phyloP scores from a whole-genome alignment of 2,113 vertebrate species.

The Hassar affinis region DNA sequence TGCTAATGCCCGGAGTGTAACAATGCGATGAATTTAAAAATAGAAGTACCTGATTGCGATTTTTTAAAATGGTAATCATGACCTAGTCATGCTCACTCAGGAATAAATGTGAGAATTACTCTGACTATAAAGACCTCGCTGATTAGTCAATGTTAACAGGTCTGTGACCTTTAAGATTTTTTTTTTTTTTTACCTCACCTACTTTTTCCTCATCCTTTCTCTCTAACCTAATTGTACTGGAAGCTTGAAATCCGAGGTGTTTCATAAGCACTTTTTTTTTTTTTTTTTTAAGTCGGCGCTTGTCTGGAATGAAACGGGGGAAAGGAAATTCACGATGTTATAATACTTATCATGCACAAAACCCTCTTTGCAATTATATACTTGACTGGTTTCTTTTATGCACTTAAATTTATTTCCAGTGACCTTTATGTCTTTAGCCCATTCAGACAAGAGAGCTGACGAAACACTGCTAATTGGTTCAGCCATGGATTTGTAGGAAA shows the following conservation, averaged over 20 bases:
- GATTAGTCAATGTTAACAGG: constrained; percentile 23
- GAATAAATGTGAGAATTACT: constrained; percentile 24
- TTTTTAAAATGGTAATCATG: constrained; percentile 24
- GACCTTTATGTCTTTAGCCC: constrained; percentile 74
- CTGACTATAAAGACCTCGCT: constrained; percentile 11
- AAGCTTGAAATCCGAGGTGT: constrained; percentile 51
- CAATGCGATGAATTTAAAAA: background rate
- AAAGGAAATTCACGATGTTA: constrained; percentile 66
- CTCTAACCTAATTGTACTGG: constrained; percentile 52
- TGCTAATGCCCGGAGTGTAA: background rate
- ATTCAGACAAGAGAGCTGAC: constrained; percentile 62
- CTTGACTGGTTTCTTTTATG: constrained; percentile 78
- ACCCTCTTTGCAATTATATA: constrained; percentile 77
- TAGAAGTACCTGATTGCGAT: background rate
- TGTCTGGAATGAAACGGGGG: constrained; percentile 48
- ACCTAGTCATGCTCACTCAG: background rate
- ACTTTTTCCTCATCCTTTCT: background rate
- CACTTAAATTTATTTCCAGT: constrained; percentile 75
- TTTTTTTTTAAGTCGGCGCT: constrained; percentile 66
- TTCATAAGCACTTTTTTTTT: constrained; percentile 58
- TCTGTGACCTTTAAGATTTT: constrained; percentile 22
- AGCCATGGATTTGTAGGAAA: constrained; percentile 67
- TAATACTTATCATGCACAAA: constrained; percentile 71
- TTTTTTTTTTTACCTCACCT: background rate
- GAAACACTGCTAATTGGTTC: constrained; percentile 75